Percentiles rank a stretch among this genome's conserved stretches.
These are phyloP conservation scores for Pardosa pseudoannulata DNA, from an alignment of 2,888 invertebrate species.

Conservation along the genomic window DNA sequence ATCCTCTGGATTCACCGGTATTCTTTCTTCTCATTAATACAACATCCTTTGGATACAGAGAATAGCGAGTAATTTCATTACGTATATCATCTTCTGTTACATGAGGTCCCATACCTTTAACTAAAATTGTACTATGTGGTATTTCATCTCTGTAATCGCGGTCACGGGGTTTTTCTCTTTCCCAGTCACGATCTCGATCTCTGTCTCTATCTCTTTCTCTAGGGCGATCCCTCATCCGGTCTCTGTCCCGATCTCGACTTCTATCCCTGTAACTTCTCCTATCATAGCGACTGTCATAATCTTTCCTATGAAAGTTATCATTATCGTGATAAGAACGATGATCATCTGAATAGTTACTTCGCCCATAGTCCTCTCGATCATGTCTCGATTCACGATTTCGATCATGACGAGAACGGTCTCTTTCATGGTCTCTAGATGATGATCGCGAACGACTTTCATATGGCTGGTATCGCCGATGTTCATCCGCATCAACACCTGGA, in stretches of 20 bases:
- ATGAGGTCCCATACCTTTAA: constrained; percentile 85
- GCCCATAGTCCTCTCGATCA: constrained; percentile 36
- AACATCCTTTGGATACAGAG: constrained; percentile 87
- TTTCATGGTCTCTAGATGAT: constrained; percentile 41
- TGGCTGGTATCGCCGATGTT: constrained; percentile 21
- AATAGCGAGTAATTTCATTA: constrained; percentile 85
- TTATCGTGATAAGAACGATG: constrained; percentile 2
- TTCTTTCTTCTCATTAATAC: constrained; percentile 87
- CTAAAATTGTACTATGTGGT: constrained; percentile 86
- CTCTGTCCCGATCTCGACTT: constrained; percentile 69
- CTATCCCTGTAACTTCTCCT: constrained; percentile 45
- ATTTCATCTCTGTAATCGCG: constrained; percentile 74
- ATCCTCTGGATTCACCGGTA: constrained; percentile 61
- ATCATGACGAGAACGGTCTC: constrained; percentile 48
- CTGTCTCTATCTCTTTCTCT: constrained; percentile 50
- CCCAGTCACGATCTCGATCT: constrained; percentile 36
- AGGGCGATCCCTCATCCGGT: constrained; percentile 39
- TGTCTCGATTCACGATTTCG: constrained; percentile 32
- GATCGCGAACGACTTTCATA: constrained; percentile 33
- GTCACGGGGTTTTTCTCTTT: constrained; percentile 35
- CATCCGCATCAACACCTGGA: constrained; percentile 46
- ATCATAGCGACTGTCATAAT: constrained; percentile 29
- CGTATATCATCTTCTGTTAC: constrained; percentile 88
- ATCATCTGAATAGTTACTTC: constrained; percentile 27
- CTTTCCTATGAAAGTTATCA: not conserved